Evolutionary conservation across 2,113 vertebrate genomes (phyloP), one percentile per base, ranked within the genome.

Genomic region (Callipepla californica): DNA sequence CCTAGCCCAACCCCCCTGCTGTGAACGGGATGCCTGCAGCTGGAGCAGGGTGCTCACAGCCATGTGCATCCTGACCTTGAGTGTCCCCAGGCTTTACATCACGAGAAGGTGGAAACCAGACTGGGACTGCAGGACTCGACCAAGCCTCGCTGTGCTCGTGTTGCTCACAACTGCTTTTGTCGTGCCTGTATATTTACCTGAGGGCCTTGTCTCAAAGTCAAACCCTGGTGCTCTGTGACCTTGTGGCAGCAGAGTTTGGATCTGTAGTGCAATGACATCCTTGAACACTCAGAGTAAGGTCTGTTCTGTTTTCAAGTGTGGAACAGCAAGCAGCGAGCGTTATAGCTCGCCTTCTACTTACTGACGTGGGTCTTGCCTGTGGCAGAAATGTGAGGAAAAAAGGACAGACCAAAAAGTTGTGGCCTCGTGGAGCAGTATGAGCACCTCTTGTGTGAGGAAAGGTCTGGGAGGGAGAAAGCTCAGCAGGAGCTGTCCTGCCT

Each of bases 241-340:
- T 13, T n/a, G 15, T 1, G 7, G 63, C 50, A 85, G 53, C 53
- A 63, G 40, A 61, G 32, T 44, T 50, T 74, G 34, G 38, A 48
- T 20, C 40, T 44, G 12, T 50, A 26, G 25, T 22, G 25, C 0
- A 0, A 5, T 22, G 9, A 2, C 8, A 32, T 13, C 22, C 34
- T 69, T 44, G 9, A 53, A 15, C 7, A 25, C 50, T 32, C 23
- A 48, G 40, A 57, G 21, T 32, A 47, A 82, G 34, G 51, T 18
- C 23, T 38, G 1, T 44, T 81, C 23, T 87, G 34, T 75, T 91
- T 85, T 50, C 34, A 65, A 73, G 15, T 30, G 15, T 68, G 30
- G 16, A 19, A 36, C 36, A 36, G 36, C 36, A 36, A 36, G 36
- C 36, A 7, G 36, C 7, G 36, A 36, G 36, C 36, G 36, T 36